Evolutionary conservation across 2,797 vertebrate genomes (phyloP).

Genomic region (Glossophaga mutica): DNA sequence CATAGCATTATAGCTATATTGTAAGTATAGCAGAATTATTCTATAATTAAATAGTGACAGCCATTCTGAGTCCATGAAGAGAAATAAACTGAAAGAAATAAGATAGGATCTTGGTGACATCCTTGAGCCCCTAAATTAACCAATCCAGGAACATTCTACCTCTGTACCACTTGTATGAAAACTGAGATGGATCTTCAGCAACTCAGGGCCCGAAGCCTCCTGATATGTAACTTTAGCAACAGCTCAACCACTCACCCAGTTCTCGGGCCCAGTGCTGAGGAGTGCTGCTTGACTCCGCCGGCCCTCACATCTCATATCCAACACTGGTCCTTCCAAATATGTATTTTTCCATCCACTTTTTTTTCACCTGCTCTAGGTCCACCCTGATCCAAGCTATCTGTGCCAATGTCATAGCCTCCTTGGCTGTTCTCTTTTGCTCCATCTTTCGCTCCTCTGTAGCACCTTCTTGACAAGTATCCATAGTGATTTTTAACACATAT

Average conservation of each 20-base stretch:
- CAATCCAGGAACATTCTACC: background rate
- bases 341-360: background rate
- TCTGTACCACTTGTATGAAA: background rate
- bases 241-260: background rate
- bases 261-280: background rate
- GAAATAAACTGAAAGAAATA: background rate
- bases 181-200: background rate
- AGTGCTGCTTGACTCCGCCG: background rate
- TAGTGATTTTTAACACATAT: background rate
- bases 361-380: background rate
- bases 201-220: background rate
- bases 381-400: background rate
- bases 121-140: background rate
- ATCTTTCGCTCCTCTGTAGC: background rate
- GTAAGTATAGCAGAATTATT: background rate
- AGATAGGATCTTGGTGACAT: background rate
- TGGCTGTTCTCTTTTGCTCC: background rate
- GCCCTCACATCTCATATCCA: background rate
- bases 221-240: background rate
- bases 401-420: background rate
- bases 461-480: background rate
- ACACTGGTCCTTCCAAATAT: background rate
- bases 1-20: background rate
- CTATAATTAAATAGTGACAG: background rate
- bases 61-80: background rate